phyloP scores from a whole-genome alignment of 2,888 invertebrate species.

The Bhutanitis thaidina region DNA sequence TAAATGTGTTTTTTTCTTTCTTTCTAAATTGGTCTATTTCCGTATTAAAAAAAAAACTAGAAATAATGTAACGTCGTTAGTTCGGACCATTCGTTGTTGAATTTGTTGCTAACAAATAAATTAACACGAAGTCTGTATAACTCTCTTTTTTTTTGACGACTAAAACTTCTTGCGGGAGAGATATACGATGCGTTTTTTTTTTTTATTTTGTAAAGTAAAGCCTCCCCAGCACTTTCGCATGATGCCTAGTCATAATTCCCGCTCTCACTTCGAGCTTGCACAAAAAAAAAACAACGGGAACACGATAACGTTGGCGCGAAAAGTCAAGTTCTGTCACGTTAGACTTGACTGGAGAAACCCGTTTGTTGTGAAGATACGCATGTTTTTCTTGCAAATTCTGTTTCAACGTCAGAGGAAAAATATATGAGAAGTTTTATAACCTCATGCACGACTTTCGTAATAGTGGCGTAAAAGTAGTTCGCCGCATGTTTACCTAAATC shows the following conservation, averaged over 20 bases:
- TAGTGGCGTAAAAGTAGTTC: too few relatives aligned
- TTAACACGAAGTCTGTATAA: too few relatives aligned
- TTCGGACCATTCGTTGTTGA: too few relatives aligned
- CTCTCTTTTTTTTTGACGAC: too few relatives aligned
- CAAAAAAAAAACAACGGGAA: slow-evolving; percentile 18
- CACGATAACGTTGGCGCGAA: slow-evolving; percentile 38
- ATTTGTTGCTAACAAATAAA: too few relatives aligned
- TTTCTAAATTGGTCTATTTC: too few relatives aligned
- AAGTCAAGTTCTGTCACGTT: slow-evolving; percentile 11
- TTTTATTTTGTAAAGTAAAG: not conserved
- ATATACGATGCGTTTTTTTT: not conserved
- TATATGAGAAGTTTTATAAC: not conserved
- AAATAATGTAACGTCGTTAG: too few relatives aligned
- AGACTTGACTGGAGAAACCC: not conserved
- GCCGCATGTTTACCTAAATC: too few relatives aligned
- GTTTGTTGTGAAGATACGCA: not conserved
- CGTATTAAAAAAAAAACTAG: too few relatives aligned
- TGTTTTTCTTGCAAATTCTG: not conserved
- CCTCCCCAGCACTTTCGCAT: not conserved
- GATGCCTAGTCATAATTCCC: not conserved
- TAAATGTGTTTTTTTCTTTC: too few relatives aligned
- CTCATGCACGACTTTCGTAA: not conserved
- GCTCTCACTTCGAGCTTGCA: not conserved
- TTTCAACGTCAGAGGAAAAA: not conserved
- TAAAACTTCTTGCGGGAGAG: too few relatives aligned